These are phyloP conservation scores for Rotaria sp. DNA, from an alignment of 2,888 invertebrate species.

Conservation along the genomic window DNA sequence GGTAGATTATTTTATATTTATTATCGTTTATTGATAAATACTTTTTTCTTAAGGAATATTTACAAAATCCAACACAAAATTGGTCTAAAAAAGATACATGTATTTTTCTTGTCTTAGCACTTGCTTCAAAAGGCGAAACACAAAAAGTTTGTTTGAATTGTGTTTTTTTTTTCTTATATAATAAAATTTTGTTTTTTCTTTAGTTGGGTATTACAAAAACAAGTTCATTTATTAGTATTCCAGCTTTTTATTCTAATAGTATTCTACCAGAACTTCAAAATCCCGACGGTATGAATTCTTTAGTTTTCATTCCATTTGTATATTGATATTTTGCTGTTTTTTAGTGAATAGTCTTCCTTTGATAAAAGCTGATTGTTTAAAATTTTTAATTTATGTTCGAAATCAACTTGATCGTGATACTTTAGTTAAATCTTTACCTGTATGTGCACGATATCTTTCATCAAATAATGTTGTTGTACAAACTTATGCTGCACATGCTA, in stretches of 20 bases:
- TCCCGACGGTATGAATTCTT: conserved; percentile 55
- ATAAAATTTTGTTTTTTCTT: conserved; percentile 41
- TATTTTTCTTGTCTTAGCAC: conserved; percentile 85
- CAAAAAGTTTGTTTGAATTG: conserved; percentile 26
- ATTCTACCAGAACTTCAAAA: conserved; percentile 76
- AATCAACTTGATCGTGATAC: conserved; percentile 75
- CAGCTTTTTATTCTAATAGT: conserved; percentile 78
- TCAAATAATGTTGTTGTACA: conserved; percentile 78
- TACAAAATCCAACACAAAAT: conserved; percentile 67
- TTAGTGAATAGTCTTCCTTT: conserved; percentile 75
- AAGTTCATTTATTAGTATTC: conserved; percentile 78
- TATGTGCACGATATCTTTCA: conserved; percentile 69
- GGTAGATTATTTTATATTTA: background rate
- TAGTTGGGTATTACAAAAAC: conserved; percentile 79
- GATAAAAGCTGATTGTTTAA: conserved; percentile 87
- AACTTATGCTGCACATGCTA: conserved; percentile 83
- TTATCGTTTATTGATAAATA: background rate
- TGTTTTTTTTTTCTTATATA: background rate
- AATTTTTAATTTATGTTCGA: conserved; percentile 90
- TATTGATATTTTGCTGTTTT: background rate
- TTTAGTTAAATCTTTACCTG: conserved; percentile 68
- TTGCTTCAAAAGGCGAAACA: conserved; percentile 69
- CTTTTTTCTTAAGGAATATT: conserved; percentile 63
- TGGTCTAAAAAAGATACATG: conserved; percentile 95
- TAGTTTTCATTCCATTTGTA: background rate